Conservation (phyloP, 2,113 vertebrate species). For the Setophaga petechia region DNA sequence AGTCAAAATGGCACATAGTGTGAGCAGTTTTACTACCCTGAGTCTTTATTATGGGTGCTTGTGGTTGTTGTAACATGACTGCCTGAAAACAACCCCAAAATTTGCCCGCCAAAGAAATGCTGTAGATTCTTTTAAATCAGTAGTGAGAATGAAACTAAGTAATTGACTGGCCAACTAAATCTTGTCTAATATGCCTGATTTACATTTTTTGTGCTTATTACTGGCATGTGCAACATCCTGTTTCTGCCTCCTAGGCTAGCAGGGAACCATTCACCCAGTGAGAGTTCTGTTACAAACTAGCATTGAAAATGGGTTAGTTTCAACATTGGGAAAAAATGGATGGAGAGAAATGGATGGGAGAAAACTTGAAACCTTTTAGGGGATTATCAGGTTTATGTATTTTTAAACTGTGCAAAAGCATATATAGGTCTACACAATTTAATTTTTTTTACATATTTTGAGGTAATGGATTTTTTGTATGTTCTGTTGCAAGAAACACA, state of each 20-base stretch:
- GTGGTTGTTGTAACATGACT: neutral
- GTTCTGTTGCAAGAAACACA: neutral
- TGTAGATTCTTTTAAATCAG: neutral
- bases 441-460: neutral
- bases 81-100: neutral
- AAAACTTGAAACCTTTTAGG: neutral
- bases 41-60: neutral
- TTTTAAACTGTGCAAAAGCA: neutral
- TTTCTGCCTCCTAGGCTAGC: neutral
- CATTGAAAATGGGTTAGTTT: neutral
- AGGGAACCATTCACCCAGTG: neutral
- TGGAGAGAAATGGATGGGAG: neutral
- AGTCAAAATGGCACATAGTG: neutral
- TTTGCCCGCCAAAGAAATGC: neutral
- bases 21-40: neutral
- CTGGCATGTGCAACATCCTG: neutral
- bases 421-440: neutral
- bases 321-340: neutral
- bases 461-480: neutral
- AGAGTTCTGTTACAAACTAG: neutral
- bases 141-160: neutral
- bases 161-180: neutral
- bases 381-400: neutral
- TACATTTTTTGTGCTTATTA: fast-evolving
- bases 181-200: neutral